These are phyloP conservation scores for Microcebus murinus DNA, from an alignment of 2,113 vertebrate genomes.

Conservation along the genomic window DNA sequence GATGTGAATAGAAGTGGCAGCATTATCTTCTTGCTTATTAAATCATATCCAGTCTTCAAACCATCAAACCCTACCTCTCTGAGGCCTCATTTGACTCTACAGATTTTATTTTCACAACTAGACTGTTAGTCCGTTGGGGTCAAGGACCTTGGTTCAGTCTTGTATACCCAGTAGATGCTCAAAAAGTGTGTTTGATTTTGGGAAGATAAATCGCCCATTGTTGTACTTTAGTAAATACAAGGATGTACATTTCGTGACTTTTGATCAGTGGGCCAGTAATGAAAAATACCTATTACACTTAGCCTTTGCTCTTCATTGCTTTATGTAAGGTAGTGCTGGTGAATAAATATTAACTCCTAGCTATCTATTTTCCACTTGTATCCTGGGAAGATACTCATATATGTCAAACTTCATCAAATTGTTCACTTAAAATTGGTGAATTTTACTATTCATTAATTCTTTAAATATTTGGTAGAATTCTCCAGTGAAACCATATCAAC, in stretches of 20 bases:
- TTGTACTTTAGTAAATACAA: background rate
- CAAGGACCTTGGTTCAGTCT: background rate
- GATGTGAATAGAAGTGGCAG: background rate
- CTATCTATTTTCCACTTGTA: background rate
- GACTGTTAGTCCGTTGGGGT: background rate
- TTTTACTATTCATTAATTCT: slow-evolving; percentile 7
- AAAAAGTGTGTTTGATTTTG: background rate
- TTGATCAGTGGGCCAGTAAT: slow-evolving; percentile 2
- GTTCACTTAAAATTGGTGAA: background rate
- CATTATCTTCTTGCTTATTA: background rate
- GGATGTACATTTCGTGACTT: background rate
- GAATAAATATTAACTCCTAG: background rate
- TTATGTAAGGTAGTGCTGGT: background rate
- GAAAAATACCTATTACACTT: slow-evolving; percentile 21
- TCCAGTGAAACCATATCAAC: background rate
- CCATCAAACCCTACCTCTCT: background rate
- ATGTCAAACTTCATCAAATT: slow-evolving; percentile 15
- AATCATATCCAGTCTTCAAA: background rate
- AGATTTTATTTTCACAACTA: background rate
- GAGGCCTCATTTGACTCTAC: background rate
- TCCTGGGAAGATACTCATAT: background rate
- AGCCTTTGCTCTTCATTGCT: background rate
- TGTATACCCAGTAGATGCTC: background rate
- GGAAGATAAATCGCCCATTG: background rate
- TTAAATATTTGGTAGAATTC: slow-evolving; percentile 38